Conservation (phyloP, 2,113 vertebrate species). For the Thalassoma bifasciatum region DNA sequence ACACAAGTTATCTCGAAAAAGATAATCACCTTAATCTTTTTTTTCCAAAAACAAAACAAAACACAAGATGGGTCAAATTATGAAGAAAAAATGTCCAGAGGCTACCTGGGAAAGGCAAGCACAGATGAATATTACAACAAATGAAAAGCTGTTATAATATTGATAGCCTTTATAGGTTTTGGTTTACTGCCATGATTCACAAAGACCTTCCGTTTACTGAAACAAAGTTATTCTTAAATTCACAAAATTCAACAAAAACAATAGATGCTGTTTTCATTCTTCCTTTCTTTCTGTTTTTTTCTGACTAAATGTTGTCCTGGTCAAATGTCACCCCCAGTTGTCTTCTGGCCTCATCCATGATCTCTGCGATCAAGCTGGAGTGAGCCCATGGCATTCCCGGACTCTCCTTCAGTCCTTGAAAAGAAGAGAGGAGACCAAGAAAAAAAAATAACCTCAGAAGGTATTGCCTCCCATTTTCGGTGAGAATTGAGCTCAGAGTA, state of each 20-base stretch:
- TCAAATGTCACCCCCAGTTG: conserved; percentile 64
- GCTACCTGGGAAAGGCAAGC: background rate
- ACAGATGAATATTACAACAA: background rate
- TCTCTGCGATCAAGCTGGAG: conserved; percentile 75
- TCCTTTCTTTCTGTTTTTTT: background rate
- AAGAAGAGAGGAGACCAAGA: background rate
- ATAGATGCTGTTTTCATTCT: background rate
- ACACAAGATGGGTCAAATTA: too few relatives aligned
- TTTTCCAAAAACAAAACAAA: too few relatives aligned
- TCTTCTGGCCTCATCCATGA: conserved; percentile 75
- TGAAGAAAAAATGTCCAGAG: too few relatives aligned
- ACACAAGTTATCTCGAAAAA: too few relatives aligned
- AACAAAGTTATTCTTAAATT: background rate
- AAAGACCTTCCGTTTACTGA: background rate
- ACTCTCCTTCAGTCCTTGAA: conserved; percentile 80
- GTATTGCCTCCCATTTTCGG: background rate
- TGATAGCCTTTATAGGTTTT: background rate
- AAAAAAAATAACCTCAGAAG: background rate
- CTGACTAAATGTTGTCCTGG: conserved; percentile 52
- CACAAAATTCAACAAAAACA: background rate
- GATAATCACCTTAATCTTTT: too few relatives aligned
- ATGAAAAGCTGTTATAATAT: background rate
- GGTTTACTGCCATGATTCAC: background rate
- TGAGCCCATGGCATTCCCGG: conserved; percentile 75
- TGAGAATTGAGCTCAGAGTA: too few relatives aligned